These are phyloP conservation scores for Nebria salina DNA, from an alignment of 2,888 invertebrate species.

Conservation along the genomic window DNA sequence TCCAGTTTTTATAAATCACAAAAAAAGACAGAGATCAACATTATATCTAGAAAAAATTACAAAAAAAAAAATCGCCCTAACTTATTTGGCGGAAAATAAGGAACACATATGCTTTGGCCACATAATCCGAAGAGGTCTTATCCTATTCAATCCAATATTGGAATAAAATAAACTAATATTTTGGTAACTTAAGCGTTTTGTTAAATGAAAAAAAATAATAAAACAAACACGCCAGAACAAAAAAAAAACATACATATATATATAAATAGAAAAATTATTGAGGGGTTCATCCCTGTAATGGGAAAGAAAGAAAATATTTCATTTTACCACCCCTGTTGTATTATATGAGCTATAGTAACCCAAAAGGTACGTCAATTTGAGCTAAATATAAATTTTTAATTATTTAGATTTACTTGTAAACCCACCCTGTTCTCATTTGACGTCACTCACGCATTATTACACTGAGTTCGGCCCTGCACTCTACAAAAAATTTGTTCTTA, in stretches of 20 bases:
- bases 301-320: background rate
- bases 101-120: background rate
- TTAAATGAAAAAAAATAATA: background rate
- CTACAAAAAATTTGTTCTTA: slow-evolving; percentile 8
- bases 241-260: background rate
- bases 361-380: slow-evolving; percentile 40
- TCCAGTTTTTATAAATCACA: slow-evolving; percentile 41
- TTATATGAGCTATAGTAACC: background rate
- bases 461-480: slow-evolving; percentile 2
- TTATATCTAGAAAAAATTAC: slow-evolving; percentile 3
- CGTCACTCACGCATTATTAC: background rate
- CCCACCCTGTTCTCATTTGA: slow-evolving; percentile 30
- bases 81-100: background rate
- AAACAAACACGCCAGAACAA: too few relatives aligned
- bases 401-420: background rate
- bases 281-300: background rate
- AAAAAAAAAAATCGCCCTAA: background rate
- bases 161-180: background rate
- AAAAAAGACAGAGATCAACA: slow-evolving; percentile 14
- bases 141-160: background rate
- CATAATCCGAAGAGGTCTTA: background rate
- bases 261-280: background rate
- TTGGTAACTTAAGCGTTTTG: background rate
- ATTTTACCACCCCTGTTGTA: background rate
- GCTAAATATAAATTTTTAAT: slow-evolving; percentile 20